Percentiles rank a stretch among this genome's conserved stretches.
These are phyloP conservation scores for Tuberolachnus salignus DNA, from an alignment of 2,888 invertebrate species.

Conservation along the genomic window DNA sequence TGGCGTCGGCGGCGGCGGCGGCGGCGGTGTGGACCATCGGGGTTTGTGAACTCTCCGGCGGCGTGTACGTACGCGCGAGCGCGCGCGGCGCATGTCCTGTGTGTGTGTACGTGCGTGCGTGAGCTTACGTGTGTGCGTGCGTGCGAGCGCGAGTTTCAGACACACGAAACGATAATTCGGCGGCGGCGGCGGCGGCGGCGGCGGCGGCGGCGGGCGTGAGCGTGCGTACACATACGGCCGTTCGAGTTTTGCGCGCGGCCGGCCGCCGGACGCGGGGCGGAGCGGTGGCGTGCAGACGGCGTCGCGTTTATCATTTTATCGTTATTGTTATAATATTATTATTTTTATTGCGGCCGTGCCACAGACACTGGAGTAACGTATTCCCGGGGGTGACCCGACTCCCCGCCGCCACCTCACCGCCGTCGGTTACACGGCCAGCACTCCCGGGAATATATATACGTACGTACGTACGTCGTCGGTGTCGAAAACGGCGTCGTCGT, in stretches of 20 bases:
- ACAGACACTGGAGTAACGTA: too few species aligned
- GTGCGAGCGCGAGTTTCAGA: background rate
- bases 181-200: slow-evolving; percentile 17
- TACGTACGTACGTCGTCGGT: too few species aligned
- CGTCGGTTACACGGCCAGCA: too few species aligned
- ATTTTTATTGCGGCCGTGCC: too few species aligned
- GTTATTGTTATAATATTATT: too few species aligned
- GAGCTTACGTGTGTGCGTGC: background rate
- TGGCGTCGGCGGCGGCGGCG: background rate
- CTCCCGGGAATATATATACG: too few species aligned
- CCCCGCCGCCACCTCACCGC: too few species aligned
- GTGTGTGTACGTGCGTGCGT: background rate
- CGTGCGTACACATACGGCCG: background rate
- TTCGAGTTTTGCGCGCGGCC: too few species aligned
- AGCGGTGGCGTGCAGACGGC: too few species aligned
- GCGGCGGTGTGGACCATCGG: slow-evolving; percentile 22
- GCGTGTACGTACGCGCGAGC: slow-evolving; percentile 2
- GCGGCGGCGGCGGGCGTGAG: background rate
- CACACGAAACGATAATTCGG: slow-evolving; percentile 41
- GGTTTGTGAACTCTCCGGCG: slow-evolving; percentile 51
- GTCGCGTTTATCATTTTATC: background rate
- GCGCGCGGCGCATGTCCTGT: too few species aligned
- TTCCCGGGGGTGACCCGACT: too few species aligned
- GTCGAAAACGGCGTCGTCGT: too few species aligned
- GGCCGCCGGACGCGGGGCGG: background rate